Percentiles rank a stretch among this genome's conserved stretches.
Evolutionary conservation across 1,140 invertebrate species (phyloP).

Genomic region (Lasioglossum albipes): DNA sequence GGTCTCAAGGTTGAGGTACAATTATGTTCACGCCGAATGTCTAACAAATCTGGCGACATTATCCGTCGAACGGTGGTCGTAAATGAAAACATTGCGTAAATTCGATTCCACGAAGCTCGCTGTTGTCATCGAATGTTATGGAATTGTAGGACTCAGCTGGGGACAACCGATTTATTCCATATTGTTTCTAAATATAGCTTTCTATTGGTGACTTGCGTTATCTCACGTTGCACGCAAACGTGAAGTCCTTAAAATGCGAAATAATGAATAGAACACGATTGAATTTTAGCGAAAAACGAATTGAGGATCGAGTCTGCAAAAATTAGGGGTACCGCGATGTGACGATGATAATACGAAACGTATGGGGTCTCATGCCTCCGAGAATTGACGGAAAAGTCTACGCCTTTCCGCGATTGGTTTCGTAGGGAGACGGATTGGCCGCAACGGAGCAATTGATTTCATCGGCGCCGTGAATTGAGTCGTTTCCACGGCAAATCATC

Average conservation of each 20-base stretch:
- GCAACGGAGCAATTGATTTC: conserved; percentile 20
- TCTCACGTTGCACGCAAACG: conserved; percentile 6
- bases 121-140: not conserved
- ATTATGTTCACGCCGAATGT: not conserved
- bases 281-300: too few relatives aligned
- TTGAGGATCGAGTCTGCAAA: too few relatives aligned
- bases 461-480: conserved; percentile 32
- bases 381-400: not conserved
- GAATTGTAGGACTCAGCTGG: not conserved
- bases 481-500: conserved; percentile 31
- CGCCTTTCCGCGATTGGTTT: not conserved
- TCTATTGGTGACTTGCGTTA: conserved; percentile 37
- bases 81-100: not conserved
- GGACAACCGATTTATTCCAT: not conserved
- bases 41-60: too few relatives aligned
- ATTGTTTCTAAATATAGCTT: not conserved
- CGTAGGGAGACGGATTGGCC: conserved; percentile 13
- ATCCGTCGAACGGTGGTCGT: too few relatives aligned
- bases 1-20: not conserved
- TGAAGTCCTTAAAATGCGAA: not conserved
- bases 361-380: not conserved
- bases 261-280: too few relatives aligned
- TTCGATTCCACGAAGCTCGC: not conserved
- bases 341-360: not conserved
- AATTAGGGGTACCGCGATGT: not conserved